Conservation (phyloP, 2,797 vertebrate species). For the Cossypha heuglini region DNA sequence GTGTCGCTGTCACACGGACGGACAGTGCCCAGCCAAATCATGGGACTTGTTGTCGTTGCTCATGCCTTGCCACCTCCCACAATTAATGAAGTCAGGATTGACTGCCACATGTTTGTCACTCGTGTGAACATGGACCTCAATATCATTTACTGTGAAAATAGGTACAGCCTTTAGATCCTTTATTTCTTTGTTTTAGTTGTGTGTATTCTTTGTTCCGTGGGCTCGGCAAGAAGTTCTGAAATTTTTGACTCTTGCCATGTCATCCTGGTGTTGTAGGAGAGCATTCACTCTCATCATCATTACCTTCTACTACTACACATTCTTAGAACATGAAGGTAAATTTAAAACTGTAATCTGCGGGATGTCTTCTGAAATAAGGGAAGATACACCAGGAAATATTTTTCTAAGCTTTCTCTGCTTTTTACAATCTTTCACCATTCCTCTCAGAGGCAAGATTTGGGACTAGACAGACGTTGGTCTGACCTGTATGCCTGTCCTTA, state of each 20-base stretch:
- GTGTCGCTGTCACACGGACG: conserved; percentile 91
- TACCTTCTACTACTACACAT: neutral
- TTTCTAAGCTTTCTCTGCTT: neutral
- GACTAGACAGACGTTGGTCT: conserved; percentile 3
- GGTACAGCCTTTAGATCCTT: conserved; percentile 78
- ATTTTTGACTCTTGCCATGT: neutral
- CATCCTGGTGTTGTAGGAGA: neutral
- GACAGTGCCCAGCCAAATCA: conserved; percentile 92
- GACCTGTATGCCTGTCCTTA: conserved; percentile 17
- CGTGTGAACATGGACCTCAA: conserved; percentile 99
- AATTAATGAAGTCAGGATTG: conserved; percentile 98
- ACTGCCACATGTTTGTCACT: conserved; percentile 99
- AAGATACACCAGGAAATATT: neutral
- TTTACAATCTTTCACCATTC: neutral
- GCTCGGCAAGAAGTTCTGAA: neutral
- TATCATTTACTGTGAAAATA: conserved; percentile 99
- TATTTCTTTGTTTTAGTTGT: neutral
- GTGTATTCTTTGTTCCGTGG: neutral
- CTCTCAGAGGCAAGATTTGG: neutral
- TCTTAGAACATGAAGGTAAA: neutral
- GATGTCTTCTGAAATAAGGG: neutral
- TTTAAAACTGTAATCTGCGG: neutral
- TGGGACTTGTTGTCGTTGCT: conserved; percentile 96
- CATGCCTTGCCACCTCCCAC: conserved; percentile 96
- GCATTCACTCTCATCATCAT: neutral